Evolutionary conservation across 2,113 vertebrate species (phyloP).

Genomic region (Sebastes schlegelii): DNA sequence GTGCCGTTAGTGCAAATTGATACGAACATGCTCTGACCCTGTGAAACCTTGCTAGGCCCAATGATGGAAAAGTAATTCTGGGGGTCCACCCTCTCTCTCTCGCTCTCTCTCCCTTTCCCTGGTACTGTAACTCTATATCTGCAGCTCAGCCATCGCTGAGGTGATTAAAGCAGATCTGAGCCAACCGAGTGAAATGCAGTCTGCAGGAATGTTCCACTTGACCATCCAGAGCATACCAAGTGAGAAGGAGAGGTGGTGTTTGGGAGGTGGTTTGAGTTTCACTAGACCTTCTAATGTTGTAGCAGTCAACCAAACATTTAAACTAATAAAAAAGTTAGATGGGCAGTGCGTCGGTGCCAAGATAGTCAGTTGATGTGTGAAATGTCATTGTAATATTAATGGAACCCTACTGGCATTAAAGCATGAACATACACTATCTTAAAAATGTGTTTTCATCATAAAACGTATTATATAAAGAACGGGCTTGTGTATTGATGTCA

Average conservation of each 20-base stretch:
- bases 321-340: slow-evolving; percentile 70
- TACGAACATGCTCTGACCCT: slow-evolving; percentile 21
- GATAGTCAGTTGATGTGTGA: slow-evolving; percentile 44
- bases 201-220: slow-evolving; percentile 83
- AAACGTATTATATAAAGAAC: not conserved
- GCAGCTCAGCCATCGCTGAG: slow-evolving; percentile 74
- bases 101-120: slow-evolving; percentile 42
- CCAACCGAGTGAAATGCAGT: slow-evolving; percentile 77
- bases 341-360: slow-evolving; percentile 31
- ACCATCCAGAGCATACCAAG: slow-evolving; percentile 81
- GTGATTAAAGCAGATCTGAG: slow-evolving; percentile 79
- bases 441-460: slow-evolving; percentile 7
- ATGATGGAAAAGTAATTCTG: slow-evolving; percentile 56
- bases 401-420: not conserved
- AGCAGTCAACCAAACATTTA: slow-evolving; percentile 71
- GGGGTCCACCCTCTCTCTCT: slow-evolving; percentile 38
- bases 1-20: not conserved
- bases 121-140: slow-evolving; percentile 75
- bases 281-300: slow-evolving; percentile 63
- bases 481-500: not conserved
- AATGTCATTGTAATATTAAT: slow-evolving; percentile 42
- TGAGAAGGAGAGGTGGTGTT: slow-evolving; percentile 59
- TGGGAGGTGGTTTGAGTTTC: slow-evolving; percentile 65
- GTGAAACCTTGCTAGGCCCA: slow-evolving; percentile 51
- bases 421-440: no score